Conservation (phyloP, 2,888 invertebrate species). For the Habrosyne pyritoides region DNA sequence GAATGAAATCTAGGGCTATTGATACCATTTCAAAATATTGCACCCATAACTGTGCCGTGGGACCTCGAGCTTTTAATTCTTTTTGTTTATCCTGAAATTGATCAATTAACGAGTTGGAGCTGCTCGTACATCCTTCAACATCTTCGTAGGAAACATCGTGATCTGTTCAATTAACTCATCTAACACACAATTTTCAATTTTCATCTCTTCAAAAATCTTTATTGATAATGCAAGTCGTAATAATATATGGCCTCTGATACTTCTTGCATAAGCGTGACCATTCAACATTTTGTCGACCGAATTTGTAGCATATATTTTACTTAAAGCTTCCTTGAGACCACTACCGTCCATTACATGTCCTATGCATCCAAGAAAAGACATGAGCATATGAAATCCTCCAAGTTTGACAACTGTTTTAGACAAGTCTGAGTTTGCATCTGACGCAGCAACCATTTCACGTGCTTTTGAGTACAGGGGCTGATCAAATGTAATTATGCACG, state of each 20-base stretch:
- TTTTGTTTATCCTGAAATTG: conserved; percentile 30
- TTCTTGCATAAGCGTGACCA: conserved; percentile 46
- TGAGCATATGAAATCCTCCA: conserved; percentile 53
- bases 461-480: conserved; percentile 48
- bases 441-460: conserved; percentile 37
- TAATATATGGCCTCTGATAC: conserved; percentile 45
- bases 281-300: conserved; percentile 47
- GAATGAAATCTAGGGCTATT: conserved; percentile 37
- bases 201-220: conserved; percentile 37
- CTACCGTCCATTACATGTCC: conserved; percentile 52
- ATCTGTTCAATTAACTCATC: too few species aligned
- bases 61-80: conserved; percentile 29
- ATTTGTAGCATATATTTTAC: conserved; percentile 32
- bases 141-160: conserved; percentile 36
- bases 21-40: conserved; percentile 49
- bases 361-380: conserved; percentile 33
- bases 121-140: too few species aligned
- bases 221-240: conserved; percentile 30
- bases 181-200: too few species aligned
- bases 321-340: conserved; percentile 31
- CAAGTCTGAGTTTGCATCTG: conserved; percentile 21
- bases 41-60: conserved; percentile 46
- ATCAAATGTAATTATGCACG: conserved; percentile 43
- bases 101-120: conserved; percentile 23
- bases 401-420: conserved; percentile 36